Evolutionary conservation across 1,140 invertebrate genomes (phyloP), one percentile per base, ranked within the genome.

Genomic region (Neodiprion virginianus): DNA sequence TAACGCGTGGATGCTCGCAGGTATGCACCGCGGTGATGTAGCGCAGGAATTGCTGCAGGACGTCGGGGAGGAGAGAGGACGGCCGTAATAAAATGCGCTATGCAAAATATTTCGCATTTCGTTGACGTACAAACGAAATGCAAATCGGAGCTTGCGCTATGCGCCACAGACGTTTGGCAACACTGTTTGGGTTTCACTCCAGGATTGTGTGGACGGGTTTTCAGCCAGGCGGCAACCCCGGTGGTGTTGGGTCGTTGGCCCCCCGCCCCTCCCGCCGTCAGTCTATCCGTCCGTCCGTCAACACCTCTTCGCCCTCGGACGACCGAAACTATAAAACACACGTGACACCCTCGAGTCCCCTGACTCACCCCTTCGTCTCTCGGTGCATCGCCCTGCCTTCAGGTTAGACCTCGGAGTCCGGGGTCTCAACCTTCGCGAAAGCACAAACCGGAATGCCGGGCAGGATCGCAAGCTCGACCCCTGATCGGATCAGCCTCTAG

Each of bases 121-220:
- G 77, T 78, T 79, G 76, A 81, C 77, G 80, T 78, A 80, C 81
- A 83, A 81, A 82, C 83, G 82, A 87, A 86, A 88, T 86, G 85
- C 84, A 87, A 87, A 87, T 87, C 53, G 11, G 81, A 81, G 83
- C 79, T 82, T 77, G 80, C 77, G 79, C 79, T 82, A 78, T 79
- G 85, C 81, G 83, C 84, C 81, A 81, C 84, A 85, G 85, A 86
- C 82, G 81, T 86, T 87, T 87, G 85, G 86, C 86, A 87, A 87
- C 86, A 85, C 83, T 85, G 86, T 84, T 85, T 86, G 82, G 84
- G 76, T 82, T 83, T 81, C 79, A 82, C 82, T 76, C 75, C 81
- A 80, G 80, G 80, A 80, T 73, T 67, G 68, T 40, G 28, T 65
- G 53, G 48, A 67, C 67, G 76, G 84, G 80, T 4, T 61, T 61